Evolutionary conservation across 2,888 invertebrate genomes (phyloP).

Genomic region (Allolobophora icterica): DNA sequence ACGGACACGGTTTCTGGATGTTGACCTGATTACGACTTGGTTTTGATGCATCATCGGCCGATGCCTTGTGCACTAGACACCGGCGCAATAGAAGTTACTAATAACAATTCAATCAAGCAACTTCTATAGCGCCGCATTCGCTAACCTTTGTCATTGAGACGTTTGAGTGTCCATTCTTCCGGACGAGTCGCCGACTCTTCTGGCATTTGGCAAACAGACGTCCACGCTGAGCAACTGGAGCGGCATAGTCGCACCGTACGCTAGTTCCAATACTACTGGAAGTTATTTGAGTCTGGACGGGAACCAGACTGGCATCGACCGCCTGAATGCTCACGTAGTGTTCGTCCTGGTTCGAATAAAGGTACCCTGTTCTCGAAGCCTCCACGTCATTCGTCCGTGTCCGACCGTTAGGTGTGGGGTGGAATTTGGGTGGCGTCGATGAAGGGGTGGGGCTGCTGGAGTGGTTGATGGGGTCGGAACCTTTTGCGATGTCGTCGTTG

Average conservation of each 20-base stretch:
- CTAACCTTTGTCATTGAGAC: slow-evolving; percentile 13
- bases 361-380: not conserved
- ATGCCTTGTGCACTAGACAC: no score
- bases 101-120: not conserved
- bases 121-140: not conserved
- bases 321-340: not conserved
- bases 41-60: no score
- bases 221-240: not conserved
- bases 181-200: not conserved
- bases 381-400: not conserved
- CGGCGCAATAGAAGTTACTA: no score
- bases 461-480: not conserved
- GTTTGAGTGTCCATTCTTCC: slow-evolving; percentile 20
- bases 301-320: not conserved
- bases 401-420: not conserved
- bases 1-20: no score
- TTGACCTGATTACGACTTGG: no score
- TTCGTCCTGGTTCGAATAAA: not conserved
- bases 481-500: not conserved
- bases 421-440: not conserved
- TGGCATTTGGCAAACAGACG: not conserved
- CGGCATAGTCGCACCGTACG: not conserved
- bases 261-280: not conserved
- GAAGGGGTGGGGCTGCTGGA: not conserved
- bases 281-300: not conserved